Conservation (phyloP, 2,888 invertebrate genomes). For the Tanytarsus gracilentus region DNA sequence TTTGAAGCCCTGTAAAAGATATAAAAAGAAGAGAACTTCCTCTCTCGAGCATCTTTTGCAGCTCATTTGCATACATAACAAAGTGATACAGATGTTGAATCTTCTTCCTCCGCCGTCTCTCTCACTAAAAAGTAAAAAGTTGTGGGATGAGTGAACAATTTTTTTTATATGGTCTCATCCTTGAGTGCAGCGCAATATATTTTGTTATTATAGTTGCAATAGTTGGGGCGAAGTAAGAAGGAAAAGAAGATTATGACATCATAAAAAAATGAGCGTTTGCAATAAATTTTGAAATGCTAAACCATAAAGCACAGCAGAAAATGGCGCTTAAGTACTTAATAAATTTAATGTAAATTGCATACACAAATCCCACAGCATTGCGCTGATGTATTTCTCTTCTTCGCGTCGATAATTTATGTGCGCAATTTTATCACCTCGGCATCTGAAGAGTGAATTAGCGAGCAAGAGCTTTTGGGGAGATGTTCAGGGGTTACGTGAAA, state of each 20-base stretch:
- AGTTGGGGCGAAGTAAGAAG: neutral
- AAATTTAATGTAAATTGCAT: conserved; percentile 26
- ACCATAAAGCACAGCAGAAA: conserved; percentile 16
- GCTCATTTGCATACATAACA: neutral
- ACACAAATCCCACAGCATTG: conserved; percentile 19
- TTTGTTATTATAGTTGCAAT: neutral
- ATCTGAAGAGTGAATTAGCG: neutral
- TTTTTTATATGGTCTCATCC: conserved; percentile 3
- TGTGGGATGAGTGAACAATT: neutral
- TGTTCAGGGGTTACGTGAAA: no score
- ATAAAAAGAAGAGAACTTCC: no score
- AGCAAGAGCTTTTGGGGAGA: neutral
- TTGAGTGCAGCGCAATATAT: neutral
- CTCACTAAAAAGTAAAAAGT: neutral
- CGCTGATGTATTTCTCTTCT: conserved; percentile 3
- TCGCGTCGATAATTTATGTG: conserved; percentile 21
- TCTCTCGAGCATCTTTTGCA: neutral
- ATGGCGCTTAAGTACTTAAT: conserved; percentile 25
- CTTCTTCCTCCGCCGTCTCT: neutral
- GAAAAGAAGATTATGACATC: conserved; percentile 16
- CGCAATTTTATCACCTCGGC: conserved; percentile 17
- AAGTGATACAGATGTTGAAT: neutral
- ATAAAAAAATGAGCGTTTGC: conserved; percentile 8
- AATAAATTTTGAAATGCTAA: conserved; percentile 18
- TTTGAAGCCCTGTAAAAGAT: no score